Conservation (phyloP, 2,113 vertebrate species). For the Pelusios castaneus region DNA sequence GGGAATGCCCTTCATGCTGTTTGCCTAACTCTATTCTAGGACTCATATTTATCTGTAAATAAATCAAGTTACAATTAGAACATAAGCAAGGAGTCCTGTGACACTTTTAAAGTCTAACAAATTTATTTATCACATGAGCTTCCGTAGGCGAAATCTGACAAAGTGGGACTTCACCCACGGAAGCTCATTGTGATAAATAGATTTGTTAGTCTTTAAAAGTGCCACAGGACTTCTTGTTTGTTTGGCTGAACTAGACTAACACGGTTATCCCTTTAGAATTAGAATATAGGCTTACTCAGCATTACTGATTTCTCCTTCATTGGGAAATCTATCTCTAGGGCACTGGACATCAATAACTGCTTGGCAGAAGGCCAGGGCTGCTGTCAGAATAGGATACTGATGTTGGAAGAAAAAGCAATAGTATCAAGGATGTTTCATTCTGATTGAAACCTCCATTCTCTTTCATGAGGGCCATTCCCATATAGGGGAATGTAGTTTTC, state of each 20-base stretch:
- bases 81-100: neutral
- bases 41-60: neutral
- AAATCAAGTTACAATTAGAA: fast-evolving
- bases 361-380: fast-evolving
- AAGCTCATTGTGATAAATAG: too few relatives aligned
- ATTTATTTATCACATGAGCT: too few relatives aligned
- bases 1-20: neutral
- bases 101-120: too few relatives aligned
- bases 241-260: too few relatives aligned
- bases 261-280: neutral
- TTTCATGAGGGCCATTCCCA: neutral
- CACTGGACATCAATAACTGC: neutral
- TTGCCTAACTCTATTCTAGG: neutral
- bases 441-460: neutral
- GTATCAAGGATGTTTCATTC: neutral
- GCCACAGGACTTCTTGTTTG: too few relatives aligned
- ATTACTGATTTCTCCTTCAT: neutral
- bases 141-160: too few relatives aligned
- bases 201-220: too few relatives aligned
- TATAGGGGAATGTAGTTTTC: neutral
- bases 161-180: too few relatives aligned
- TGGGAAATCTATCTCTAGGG: neutral
- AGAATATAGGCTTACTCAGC: neutral
- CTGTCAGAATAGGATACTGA: neutral
- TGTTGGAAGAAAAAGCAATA: fast-evolving